Evolutionary conservation across 1,140 invertebrate genomes (phyloP).

Genomic region (Arctopsyche grandis): DNA sequence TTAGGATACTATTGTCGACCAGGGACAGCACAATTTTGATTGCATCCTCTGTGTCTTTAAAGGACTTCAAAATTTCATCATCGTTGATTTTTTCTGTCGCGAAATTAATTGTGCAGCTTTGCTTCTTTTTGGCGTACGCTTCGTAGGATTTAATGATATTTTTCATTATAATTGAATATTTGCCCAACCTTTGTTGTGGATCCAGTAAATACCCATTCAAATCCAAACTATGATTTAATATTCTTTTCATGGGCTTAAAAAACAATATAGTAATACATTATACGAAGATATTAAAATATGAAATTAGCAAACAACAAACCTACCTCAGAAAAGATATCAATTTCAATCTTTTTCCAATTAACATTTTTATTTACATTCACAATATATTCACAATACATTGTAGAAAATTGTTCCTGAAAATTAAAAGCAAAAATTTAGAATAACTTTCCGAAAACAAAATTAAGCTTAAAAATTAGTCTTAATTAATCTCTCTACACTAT

Average conservation of each 20-base stretch:
- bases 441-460: too few species aligned
- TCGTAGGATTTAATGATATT: slow-evolving; percentile 85
- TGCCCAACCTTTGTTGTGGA: slow-evolving; percentile 91
- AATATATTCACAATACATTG: slow-evolving; percentile 10
- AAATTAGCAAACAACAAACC: background rate
- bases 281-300: background rate
- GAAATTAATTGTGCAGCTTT: slow-evolving; percentile 7
- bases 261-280: slow-evolving; percentile 43
- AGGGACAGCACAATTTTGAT: background rate
- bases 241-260: slow-evolving; percentile 83
- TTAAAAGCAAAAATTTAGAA: background rate
- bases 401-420: slow-evolving; percentile 19
- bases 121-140: slow-evolving; percentile 60
- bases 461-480: too few species aligned
- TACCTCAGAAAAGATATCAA: slow-evolving; percentile 3
- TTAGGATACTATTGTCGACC: background rate
- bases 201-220: slow-evolving; percentile 89
- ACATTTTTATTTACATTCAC: slow-evolving; percentile 14
- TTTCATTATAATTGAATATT: slow-evolving; percentile 86
- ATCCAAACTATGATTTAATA: slow-evolving; percentile 91
- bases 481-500: too few species aligned
- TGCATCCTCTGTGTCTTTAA: background rate
- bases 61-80: background rate
- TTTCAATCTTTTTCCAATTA: background rate
- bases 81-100: background rate